These are phyloP conservation scores for Lagocephalus sceleratus DNA, from an alignment of 2,797 vertebrate genomes.

Conservation along the genomic window DNA sequence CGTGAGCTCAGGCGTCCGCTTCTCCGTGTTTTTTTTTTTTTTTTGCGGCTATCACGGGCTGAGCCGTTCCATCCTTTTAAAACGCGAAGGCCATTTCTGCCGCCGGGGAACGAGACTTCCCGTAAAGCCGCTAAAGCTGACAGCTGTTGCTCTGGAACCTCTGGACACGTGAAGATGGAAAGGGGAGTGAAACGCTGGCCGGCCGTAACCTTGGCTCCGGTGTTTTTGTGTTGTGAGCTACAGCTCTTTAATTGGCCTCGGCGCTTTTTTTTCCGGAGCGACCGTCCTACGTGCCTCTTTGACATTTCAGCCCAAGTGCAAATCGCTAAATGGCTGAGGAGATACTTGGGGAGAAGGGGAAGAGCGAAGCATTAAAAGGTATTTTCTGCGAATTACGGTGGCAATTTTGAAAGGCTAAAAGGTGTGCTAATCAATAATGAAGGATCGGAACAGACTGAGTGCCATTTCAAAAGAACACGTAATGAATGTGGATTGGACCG, in stretches of 20 bases:
- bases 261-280: slow-evolving; percentile 38
- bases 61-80: too few species aligned
- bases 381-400: slow-evolving; percentile 70
- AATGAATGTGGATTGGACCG: slow-evolving; percentile 70
- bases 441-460: slow-evolving; percentile 65
- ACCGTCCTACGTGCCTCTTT: slow-evolving; percentile 49
- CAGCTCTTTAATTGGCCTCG: slow-evolving; percentile 68
- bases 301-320: slow-evolving; percentile 69
- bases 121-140: too few species aligned
- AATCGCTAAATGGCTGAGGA: slow-evolving; percentile 59
- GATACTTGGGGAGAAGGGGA: slow-evolving; percentile 36
- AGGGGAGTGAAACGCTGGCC: slow-evolving; percentile 39
- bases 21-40: neutral
- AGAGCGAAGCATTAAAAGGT: slow-evolving; percentile 66
- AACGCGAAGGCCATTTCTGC: too few species aligned
- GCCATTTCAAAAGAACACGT: slow-evolving; percentile 71
- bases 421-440: slow-evolving; percentile 74
- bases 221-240: slow-evolving; percentile 57
- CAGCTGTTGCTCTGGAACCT: too few species aligned
- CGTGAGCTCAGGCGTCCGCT: neutral
- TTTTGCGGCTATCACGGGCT: neutral
- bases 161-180: slow-evolving; percentile 6
- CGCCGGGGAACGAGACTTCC: too few species aligned
- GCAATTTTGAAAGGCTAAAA: slow-evolving; percentile 70
- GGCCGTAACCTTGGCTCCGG: slow-evolving; percentile 62